Conservation (phyloP, 2,113 vertebrate species). For the Hyperoodon ampullatus region DNA sequence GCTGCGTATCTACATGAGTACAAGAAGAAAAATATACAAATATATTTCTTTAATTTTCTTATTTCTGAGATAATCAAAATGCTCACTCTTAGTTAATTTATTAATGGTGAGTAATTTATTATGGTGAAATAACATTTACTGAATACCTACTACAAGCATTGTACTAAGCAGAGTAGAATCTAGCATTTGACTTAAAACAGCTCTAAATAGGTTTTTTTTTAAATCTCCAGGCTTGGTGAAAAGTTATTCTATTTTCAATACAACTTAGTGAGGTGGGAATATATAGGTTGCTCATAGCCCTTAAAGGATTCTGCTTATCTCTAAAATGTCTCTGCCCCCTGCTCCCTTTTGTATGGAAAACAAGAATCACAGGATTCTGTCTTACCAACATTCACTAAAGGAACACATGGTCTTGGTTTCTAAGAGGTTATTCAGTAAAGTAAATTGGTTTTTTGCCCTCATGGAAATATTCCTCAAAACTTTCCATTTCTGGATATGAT, state of each 20-base stretch:
- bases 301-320: not conserved
- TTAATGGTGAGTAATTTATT: slow-evolving; percentile 7
- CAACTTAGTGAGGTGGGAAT: not conserved
- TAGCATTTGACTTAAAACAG: slow-evolving; percentile 34
- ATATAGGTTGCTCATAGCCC: not conserved
- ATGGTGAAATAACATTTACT: not conserved
- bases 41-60: slow-evolving; percentile 47
- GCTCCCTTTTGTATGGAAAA: not conserved
- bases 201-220: not conserved
- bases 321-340: not conserved
- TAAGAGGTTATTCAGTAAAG: slow-evolving; percentile 27
- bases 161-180: not conserved
- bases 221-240: not conserved
- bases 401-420: not conserved
- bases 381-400: not conserved
- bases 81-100: not conserved
- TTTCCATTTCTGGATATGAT: slow-evolving; percentile 34
- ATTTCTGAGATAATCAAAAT: slow-evolving; percentile 40
- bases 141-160: not conserved
- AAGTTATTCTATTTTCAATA: slow-evolving; percentile 29
- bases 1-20: not conserved
- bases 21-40: slow-evolving; percentile 24
- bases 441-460: not conserved
- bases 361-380: slow-evolving; percentile 6
- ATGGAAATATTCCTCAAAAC: slow-evolving; percentile 21